Conservation (phyloP, 1,140 invertebrate species). For the Drosophila pectinifera region DNA sequence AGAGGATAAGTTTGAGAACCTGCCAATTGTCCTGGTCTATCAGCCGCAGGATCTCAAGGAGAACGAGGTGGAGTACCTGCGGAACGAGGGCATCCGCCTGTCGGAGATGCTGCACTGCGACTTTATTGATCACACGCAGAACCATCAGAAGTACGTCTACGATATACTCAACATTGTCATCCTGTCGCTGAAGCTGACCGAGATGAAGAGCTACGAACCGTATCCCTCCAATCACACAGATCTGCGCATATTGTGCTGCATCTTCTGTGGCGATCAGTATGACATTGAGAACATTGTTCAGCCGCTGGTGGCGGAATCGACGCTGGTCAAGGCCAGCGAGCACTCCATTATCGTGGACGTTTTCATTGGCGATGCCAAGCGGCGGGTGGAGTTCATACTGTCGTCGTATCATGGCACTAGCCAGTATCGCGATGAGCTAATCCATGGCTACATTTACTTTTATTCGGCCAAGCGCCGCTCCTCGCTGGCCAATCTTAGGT, state of each 20-base stretch:
- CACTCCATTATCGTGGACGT: constrained; percentile 96
- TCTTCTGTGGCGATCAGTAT: constrained; percentile 98
- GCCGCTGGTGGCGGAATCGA: constrained; percentile 94
- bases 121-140: constrained; percentile 84
- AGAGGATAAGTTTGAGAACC: constrained; percentile 93
- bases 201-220: constrained; percentile 82
- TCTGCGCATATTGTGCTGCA: constrained; percentile 95
- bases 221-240: constrained; percentile 84
- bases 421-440: constrained; percentile 95
- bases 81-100: constrained; percentile 95
- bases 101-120: constrained; percentile 90
- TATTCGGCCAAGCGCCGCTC: constrained; percentile 98
- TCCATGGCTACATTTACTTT: constrained; percentile 98
- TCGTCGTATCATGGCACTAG: constrained; percentile 98
- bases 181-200: constrained; percentile 76
- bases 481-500: constrained; percentile 96
- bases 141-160: constrained; percentile 84
- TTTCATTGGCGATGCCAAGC: constrained; percentile 94
- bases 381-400: constrained; percentile 96
- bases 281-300: constrained; percentile 95
- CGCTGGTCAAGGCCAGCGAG: constrained; percentile 94
- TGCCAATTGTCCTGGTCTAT: constrained; percentile 96
- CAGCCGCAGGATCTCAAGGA: constrained; percentile 94
- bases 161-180: constrained; percentile 84
- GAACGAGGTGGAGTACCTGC: constrained; percentile 91